Evolutionary conservation across 2,888 invertebrate species (phyloP), one percentile per base, ranked within the genome.

Genomic region (Cephonodes hylas): DNA sequence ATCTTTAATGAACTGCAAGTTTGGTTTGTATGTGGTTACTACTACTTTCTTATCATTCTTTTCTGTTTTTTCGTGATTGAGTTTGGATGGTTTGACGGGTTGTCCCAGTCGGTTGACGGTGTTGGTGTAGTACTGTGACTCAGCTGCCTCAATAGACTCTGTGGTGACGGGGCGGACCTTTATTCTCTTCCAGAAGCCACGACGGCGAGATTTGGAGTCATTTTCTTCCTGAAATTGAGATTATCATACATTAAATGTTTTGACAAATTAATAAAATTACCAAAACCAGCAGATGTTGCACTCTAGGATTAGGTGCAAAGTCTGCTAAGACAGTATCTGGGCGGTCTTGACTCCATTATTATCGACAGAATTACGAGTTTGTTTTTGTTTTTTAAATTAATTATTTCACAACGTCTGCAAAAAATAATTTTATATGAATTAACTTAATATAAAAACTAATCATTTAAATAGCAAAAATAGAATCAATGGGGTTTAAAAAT

Each of bases 131-230:
- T 90, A 91, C 83, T 97, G 97, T 0, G 96, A 96, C 81, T 97
- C 97, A 0, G 97, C 96, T 0, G 94, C 94, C 76, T 96, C 96
- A 59, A 97, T 95, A 23, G 94, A 93, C 80, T 96, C 97, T 3
- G 86, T 77, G 46, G 79, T 76, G 8, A 84, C 85, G 3, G 94
- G 93, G 53, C 93, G 93, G 25, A 95, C 94, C 67, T 95, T 94
- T 0, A 96, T 94, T 68, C 95, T 94, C 74, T 96, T 96, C 95
- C 96, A 96, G 74, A 95, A 94, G 59, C 96, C 96, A 66, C 95
- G 94, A 64, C 95, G 93, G 63, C 93, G 86, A 59, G 77, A 74
- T 66, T 84, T 86, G 62, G 77, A 73, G 25, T 75, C 77, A 48
- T 72, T 72, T 65, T 81, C 80, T 67, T 84, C 83, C 89, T 91